These are phyloP conservation scores for Mesocentrotus franciscanus DNA, from an alignment of 53 echinoderm and acorn worm species.

Conservation along the genomic window DNA sequence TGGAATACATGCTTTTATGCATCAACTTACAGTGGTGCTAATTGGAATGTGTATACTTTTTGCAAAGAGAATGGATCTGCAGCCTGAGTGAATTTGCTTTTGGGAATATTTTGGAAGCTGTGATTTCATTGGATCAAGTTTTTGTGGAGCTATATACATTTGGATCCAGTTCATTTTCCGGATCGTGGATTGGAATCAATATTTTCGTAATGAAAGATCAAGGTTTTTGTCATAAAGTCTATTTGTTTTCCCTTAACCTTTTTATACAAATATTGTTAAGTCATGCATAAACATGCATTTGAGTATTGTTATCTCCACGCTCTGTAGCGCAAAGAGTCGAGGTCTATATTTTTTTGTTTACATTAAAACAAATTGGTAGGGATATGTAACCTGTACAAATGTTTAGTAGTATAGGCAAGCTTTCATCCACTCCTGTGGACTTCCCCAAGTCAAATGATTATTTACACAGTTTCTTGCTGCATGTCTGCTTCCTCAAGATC, in stretches of 20 bases:
- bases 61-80: not conserved
- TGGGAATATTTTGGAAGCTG: not conserved
- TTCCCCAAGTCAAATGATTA: too few relatives aligned
- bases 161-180: not conserved
- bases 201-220: not conserved
- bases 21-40: not conserved
- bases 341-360: too few relatives aligned
- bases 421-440: too few relatives aligned
- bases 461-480: too few relatives aligned
- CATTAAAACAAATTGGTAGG: too few relatives aligned
- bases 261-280: not conserved
- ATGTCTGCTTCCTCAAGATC: too few relatives aligned
- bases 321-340: too few relatives aligned
- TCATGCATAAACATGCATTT: not conserved
- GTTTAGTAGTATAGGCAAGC: too few relatives aligned
- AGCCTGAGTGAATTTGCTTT: not conserved
- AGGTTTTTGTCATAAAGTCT: not conserved
- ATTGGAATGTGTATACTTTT: not conserved
- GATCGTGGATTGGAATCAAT: not conserved
- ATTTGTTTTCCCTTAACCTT: not conserved
- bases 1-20: constrained; percentile 4
- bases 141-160: not conserved
- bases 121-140: not conserved
- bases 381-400: too few relatives aligned
- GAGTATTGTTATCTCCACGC: constrained; percentile 5